Conservation (phyloP, 2,113 vertebrate genomes). For the Hipposideros armiger region DNA sequence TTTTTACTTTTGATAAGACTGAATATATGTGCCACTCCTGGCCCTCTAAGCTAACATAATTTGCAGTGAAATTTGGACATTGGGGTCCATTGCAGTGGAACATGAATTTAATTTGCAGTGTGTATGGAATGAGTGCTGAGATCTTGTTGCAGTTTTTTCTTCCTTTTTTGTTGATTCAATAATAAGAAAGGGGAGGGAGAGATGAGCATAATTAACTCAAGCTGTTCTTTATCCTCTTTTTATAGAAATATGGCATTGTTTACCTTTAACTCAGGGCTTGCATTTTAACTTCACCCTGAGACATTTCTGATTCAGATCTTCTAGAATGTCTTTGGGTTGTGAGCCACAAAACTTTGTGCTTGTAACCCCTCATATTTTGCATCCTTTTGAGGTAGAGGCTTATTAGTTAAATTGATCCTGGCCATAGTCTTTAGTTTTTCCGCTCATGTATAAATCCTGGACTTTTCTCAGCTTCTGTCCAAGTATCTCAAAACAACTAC, state of each 20-base stretch:
- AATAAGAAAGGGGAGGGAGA: conserved; percentile 4
- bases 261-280: conserved; percentile 32
- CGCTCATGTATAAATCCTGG: not conserved
- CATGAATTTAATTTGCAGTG: conserved; percentile 32
- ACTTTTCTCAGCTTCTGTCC: conserved; percentile 11
- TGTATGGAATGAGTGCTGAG: conserved; percentile 41
- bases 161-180: conserved; percentile 19
- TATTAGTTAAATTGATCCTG: not conserved
- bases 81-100: not conserved
- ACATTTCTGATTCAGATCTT: conserved; percentile 21
- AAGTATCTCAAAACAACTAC: not conserved
- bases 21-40: not conserved
- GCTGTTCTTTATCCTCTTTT: conserved; percentile 32
- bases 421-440: not conserved
- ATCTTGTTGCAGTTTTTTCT: conserved; percentile 16
- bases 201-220: not conserved
- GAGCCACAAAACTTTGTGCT: not conserved
- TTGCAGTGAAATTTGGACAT: conserved; percentile 38
- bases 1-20: conserved; percentile 37
- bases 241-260: not conserved
- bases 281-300: conserved; percentile 40
- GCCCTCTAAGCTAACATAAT: not conserved
- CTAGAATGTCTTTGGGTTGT: conserved; percentile 43
- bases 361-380: not conserved
- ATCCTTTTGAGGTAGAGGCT: conserved; percentile 50